Base-by-base conservation (phyloP, 2,888 invertebrate species). In the Nebria salina region DNA sequence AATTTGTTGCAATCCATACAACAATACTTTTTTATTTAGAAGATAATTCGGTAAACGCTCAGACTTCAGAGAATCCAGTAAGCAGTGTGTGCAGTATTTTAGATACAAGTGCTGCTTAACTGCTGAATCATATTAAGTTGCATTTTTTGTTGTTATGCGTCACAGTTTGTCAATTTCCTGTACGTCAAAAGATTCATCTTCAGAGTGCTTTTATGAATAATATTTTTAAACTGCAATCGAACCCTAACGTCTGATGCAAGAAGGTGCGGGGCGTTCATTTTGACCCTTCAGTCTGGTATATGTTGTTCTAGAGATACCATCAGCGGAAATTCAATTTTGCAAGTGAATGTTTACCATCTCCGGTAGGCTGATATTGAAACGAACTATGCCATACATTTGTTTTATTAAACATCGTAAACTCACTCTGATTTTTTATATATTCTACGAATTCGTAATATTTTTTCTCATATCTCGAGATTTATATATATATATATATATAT, bases 331-430 rank as follows among this genome's bases (percentile, higher is more conserved):
- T 81, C 76, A 81, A 81, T 81, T 81, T 81, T 76, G 81, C 81
- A 81, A 81, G 76, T 81, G 81, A 81, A 72, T 81, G 81, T 81
- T 81, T 76, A 76, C 76, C 73, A 81, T 81, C 76, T 76, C 81
- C 81, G 76, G 76, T 65, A 73, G n/a, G 72, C 76, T 26, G 76
- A 81, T 76, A 76, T 81, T 81, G 76, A 81, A 81, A 81, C 76
- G 76, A 13, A 54, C 2, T 81, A 72, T 66, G 72, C 75, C 72
- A 75, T 75, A 42, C 75, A 76, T 70, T 76, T 75, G 76, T 81
- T 81, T 76, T 76, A 81, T 81, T 76, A 76, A 81, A 70, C 13
- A 11, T 54, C 4, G 13, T 54, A 54, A 54, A 11, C 11, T 8
- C 8, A 8, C 13, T 54, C 11, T 11, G 11, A 54, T 54, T 54